Conservation (phyloP, 2,113 vertebrate species). For the Diglossa brunneiventris region DNA sequence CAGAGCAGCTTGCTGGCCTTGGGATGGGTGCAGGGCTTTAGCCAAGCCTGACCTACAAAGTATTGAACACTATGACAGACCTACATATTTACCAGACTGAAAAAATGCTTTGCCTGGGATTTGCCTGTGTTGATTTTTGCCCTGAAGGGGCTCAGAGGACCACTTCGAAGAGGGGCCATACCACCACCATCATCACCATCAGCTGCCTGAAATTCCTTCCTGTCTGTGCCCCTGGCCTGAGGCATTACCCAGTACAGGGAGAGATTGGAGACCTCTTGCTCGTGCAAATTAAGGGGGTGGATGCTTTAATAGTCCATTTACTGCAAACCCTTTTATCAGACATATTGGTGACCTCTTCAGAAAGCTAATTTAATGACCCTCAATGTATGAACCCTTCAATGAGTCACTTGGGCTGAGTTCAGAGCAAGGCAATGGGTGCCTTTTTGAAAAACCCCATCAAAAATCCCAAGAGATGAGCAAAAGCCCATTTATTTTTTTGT, state of each 20-base stretch:
- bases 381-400: background rate
- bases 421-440: background rate
- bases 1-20: background rate
- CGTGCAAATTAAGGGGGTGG: background rate
- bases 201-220: conserved; percentile 35
- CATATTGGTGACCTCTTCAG: background rate
- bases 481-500: background rate
- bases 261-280: background rate
- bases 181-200: background rate
- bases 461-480: background rate
- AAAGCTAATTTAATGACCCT: background rate
- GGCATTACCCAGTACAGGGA: background rate
- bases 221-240: background rate
- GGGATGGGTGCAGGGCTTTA: background rate
- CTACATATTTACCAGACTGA: conserved; percentile 16
- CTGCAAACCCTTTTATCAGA: background rate
- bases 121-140: background rate
- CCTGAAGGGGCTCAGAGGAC: background rate
- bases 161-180: background rate
- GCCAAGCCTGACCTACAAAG: background rate
- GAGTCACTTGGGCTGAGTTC: background rate
- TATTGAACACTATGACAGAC: background rate
- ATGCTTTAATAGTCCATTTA: background rate
- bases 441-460: background rate
- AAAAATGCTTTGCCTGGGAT: background rate